Evolutionary conservation across 2,113 vertebrate genomes (phyloP).

Genomic region (Microcebus tavaratra): DNA sequence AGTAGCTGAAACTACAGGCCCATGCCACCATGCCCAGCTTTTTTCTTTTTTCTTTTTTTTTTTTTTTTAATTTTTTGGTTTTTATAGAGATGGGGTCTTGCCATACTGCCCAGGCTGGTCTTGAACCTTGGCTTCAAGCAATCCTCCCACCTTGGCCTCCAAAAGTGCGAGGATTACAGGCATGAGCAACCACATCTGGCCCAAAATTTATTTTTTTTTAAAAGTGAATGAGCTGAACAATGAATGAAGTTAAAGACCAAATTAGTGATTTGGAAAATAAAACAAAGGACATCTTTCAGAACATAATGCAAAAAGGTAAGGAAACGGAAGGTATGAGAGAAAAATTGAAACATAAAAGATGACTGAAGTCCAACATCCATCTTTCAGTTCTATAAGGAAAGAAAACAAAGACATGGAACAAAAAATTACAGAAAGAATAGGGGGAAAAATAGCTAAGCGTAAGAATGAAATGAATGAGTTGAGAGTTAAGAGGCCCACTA

Average conservation of each 20-base stretch:
- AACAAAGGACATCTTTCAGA: background rate
- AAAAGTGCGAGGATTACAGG: no score
- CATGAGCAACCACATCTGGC: no score
- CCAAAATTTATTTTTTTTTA: background rate
- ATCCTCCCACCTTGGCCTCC: no score
- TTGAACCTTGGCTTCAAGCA: no score
- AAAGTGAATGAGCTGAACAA: background rate
- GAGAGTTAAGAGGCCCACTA: background rate
- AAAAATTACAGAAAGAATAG: background rate
- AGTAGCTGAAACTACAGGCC: no score
- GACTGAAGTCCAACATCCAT: background rate
- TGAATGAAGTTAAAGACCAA: background rate
- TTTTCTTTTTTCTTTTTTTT: no score
- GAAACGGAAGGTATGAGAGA: background rate
- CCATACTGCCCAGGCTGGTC: no score
- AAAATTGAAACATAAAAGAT: background rate
- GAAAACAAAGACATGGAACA: background rate
- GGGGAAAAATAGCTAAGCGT: background rate
- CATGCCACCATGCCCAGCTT: no score
- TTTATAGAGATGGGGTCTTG: no score
- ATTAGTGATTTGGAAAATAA: background rate
- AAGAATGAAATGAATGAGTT: background rate
- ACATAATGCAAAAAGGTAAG: background rate
- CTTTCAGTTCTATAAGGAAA: background rate
- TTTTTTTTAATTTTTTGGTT: no score